Evolutionary conservation across 2,888 invertebrate genomes (phyloP).

Genomic region (Xestia xanthographa): DNA sequence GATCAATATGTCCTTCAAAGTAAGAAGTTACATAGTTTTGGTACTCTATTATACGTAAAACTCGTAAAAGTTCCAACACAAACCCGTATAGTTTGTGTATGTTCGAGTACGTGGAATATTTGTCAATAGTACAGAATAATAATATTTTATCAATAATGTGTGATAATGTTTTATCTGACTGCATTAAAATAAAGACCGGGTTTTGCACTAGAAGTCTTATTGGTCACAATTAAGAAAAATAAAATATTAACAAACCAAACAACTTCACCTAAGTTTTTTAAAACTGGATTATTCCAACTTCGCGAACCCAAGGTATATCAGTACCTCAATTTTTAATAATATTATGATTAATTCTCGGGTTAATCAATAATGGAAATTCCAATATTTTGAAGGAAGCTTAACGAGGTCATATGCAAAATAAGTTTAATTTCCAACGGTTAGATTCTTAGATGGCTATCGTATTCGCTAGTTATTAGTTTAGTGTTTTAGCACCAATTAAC

Average conservation of each 20-base stretch:
- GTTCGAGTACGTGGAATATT: slow-evolving; percentile 3
- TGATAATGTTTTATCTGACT: neutral
- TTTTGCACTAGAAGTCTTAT: neutral
- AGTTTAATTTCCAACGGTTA: neutral
- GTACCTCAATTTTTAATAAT: neutral
- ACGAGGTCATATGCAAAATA: neutral
- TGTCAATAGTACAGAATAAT: neutral
- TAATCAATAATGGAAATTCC: neutral
- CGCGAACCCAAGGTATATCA: neutral
- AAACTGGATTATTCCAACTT: neutral
- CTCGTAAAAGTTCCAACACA: slow-evolving; percentile 11
- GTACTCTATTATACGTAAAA: slow-evolving; percentile 1
- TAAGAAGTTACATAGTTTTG: slow-evolving; percentile 13
- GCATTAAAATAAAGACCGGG: neutral
- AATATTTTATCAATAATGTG: neutral
- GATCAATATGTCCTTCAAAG: slow-evolving; percentile 38
- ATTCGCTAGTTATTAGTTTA: neutral
- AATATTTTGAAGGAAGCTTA: neutral
- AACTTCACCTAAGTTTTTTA: neutral
- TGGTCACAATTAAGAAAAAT: neutral
- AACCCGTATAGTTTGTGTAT: neutral
- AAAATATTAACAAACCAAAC: no score
- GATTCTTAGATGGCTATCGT: neutral
- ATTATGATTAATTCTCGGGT: neutral
- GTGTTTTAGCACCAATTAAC: neutral